A percentile compares a stretch with the other conserved stretches of the same genome.
phyloP scores from a whole-genome alignment of 2,888 invertebrate genomes.

The Plebejus melissa region DNA sequence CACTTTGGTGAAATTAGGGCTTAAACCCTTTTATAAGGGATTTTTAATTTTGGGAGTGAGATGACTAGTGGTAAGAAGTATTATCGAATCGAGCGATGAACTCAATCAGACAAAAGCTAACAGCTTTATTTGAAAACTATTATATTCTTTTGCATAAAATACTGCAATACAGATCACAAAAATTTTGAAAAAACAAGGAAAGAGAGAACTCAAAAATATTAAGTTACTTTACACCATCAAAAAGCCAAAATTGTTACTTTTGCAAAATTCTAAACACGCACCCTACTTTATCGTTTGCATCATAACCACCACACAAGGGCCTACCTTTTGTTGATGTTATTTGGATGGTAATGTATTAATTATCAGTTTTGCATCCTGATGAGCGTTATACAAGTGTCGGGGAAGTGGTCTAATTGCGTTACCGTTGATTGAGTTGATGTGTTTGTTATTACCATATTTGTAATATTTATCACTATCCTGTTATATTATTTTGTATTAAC shows the following conservation, averaged over 20 bases:
- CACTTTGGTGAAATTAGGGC: no score
- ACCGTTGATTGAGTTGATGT: constrained; percentile 42
- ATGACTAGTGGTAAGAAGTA: no score
- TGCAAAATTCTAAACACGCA: constrained; percentile 11
- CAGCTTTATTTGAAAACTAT: no score
- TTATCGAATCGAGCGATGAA: no score
- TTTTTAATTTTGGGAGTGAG: no score
- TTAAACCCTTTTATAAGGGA: no score
- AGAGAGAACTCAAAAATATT: no score
- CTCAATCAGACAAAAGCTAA: no score
- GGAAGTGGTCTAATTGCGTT: constrained; percentile 66
- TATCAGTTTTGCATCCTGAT: constrained; percentile 72
- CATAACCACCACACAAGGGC: constrained; percentile 32
- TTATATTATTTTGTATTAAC: not conserved
- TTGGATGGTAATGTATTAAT: constrained; percentile 76
- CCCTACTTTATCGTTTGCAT: constrained; percentile 29
- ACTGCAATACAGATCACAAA: no score
- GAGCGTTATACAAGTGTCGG: constrained; percentile 53
- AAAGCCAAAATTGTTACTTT: not conserved
- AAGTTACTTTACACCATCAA: constrained; percentile 8
- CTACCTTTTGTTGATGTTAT: constrained; percentile 70
- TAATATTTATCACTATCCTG: not conserved
- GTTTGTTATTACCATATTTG: not conserved
- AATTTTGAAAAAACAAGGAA: no score
- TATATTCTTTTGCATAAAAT: no score